Evolutionary conservation across 2,113 vertebrate genomes (phyloP).

Genomic region (Theropithecus gelada): DNA sequence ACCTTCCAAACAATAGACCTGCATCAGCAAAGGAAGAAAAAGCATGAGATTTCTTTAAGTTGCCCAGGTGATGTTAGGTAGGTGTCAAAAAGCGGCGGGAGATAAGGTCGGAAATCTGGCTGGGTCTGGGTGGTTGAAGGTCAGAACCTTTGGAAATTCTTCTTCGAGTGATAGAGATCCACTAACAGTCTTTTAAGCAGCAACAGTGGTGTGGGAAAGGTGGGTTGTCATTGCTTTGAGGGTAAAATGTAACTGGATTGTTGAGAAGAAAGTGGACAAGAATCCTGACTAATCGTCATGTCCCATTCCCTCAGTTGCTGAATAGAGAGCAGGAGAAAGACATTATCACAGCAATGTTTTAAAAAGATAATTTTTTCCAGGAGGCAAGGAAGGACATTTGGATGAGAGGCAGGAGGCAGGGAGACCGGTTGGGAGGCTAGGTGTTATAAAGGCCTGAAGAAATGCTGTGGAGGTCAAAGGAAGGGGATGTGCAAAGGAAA

Average conservation of each 20-base stretch:
- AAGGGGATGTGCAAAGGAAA: neutral
- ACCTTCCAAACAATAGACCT: neutral
- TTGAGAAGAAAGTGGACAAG: neutral
- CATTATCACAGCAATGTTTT: neutral
- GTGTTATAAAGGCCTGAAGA: neutral
- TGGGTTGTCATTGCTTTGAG: neutral
- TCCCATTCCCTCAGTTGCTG: neutral
- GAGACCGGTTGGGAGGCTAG: neutral
- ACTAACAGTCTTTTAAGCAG: neutral
- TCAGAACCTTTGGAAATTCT: constrained; percentile 10
- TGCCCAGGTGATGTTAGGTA: neutral
- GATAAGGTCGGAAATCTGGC: neutral
- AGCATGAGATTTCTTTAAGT: neutral
- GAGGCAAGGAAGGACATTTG: neutral
- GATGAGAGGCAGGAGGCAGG: neutral
- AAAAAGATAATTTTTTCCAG: neutral
- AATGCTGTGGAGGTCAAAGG: neutral
- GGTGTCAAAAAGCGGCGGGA: neutral
- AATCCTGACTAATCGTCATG: neutral
- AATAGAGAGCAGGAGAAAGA: neutral
- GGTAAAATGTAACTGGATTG: neutral
- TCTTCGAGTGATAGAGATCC: neutral
- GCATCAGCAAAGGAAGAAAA: neutral
- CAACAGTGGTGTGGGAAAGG: neutral
- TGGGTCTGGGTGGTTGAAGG: neutral